Base-by-base conservation (phyloP, 2,797 vertebrate species). In the Carcharodon carcharias region DNA sequence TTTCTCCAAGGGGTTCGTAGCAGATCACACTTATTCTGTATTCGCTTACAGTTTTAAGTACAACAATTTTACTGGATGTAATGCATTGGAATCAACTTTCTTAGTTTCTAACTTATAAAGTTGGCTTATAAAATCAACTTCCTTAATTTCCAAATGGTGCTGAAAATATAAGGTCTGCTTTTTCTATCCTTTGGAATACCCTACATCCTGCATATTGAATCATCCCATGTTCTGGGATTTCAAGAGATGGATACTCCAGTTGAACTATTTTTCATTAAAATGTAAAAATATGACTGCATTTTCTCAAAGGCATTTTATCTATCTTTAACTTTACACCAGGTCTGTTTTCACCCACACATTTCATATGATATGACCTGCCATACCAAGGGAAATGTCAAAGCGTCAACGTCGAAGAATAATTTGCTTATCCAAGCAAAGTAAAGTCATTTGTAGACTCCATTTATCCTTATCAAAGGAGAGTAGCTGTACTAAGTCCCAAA, bases 381-480 rank as follows among this genome's bases (percentile, higher is more conserved):
- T 54, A 50, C 14, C 14, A 35, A 56, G 92, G 40, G 69, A 73
- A 73, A 95, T 95, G 26, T 95, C 50, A 63, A 54, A 73, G 50
- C 28, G 3, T 50, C 65, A 71, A 45, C 69, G 6, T 95, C 67
- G 35, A 54, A 54, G 50, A 77, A 56, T 77, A 95, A 54, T 77
- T 95, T 73, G 94, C 94, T 95, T 95, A 77, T 56, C 69, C 45
- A 95, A 95, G 69, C 94, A 95, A 95, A 95, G 54, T 77, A n/a
- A 95, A 95, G 28, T 35, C 73, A 95, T 95, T 95, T 77, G 67
- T 77, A 73, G 69, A 35, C 28, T 95, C 94, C 94, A 95, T 95
- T 95, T 95, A 77, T 95, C 94, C 94, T 77, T 95, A 95, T 95
- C 58, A 71, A 54, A 77, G 69, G 28, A 77, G 50, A 77, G 94